Conservation (phyloP, 2,113 vertebrate species). For the Symphodus melops region DNA sequence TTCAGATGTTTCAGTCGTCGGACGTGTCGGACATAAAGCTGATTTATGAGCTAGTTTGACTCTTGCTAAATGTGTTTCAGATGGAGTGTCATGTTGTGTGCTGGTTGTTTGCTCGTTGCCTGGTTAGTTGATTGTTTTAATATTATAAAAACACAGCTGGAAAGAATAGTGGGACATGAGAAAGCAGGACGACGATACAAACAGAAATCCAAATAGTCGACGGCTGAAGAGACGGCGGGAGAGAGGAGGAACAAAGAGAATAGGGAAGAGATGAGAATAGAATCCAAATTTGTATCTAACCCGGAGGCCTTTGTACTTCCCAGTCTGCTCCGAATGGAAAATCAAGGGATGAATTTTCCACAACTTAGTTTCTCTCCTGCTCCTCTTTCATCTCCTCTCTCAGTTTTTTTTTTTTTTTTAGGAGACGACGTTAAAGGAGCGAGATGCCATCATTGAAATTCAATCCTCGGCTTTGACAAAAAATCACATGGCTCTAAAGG, state of each 20-base stretch:
- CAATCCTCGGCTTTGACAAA: conserved; percentile 9
- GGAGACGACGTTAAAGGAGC: conserved; percentile 29
- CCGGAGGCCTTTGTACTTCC: conserved; percentile 37
- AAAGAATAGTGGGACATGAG: conserved; percentile 9
- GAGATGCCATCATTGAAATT: conserved; percentile 21
- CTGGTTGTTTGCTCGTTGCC: neutral
- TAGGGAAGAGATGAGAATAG: conserved; percentile 52
- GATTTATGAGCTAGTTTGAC: neutral
- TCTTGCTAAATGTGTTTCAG: neutral
- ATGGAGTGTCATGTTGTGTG: neutral
- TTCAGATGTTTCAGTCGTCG: neutral
- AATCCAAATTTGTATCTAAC: conserved; percentile 3
- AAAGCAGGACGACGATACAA: neutral
- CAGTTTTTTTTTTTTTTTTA: too few relatives aligned
- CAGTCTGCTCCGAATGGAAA: conserved; percentile 50
- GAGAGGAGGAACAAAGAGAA: conserved; percentile 10
- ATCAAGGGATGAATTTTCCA: conserved; percentile 53
- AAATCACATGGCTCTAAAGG: conserved; percentile 23
- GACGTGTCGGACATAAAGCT: neutral
- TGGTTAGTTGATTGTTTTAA: conserved; percentile 15
- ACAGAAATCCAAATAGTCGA: neutral
- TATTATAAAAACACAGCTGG: conserved; percentile 25
- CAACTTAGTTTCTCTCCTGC: conserved; percentile 31
- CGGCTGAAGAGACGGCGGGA: neutral
- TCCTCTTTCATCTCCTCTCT: conserved; percentile 13